These are phyloP conservation scores for Tinamus major DNA, from an alignment of 2,797 vertebrate genomes.

Conservation along the genomic window DNA sequence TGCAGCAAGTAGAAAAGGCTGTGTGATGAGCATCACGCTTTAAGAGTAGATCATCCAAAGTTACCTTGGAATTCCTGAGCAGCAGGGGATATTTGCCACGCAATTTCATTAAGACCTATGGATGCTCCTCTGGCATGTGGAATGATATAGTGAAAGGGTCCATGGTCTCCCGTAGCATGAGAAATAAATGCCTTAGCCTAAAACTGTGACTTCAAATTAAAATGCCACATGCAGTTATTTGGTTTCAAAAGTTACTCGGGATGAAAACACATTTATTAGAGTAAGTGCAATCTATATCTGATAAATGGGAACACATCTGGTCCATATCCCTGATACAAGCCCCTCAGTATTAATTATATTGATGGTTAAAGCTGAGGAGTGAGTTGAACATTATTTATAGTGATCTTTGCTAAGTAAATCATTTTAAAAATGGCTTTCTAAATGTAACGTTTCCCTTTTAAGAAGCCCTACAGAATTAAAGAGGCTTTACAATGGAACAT, in stretches of 20 bases:
- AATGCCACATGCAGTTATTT: slow-evolving; percentile 69
- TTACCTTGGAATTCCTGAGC: slow-evolving; percentile 48
- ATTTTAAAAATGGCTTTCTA: slow-evolving; percentile 85
- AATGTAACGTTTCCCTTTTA: slow-evolving; percentile 89
- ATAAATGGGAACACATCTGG: slow-evolving; percentile 82
- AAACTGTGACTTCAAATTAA: slow-evolving; percentile 63
- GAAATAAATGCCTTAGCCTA: slow-evolving; percentile 46
- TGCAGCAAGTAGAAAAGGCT: background rate
- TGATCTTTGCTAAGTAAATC: slow-evolving; percentile 85
- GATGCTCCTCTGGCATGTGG: background rate
- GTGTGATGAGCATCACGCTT: background rate
- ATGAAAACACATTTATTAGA: slow-evolving; percentile 76
- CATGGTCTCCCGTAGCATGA: background rate
- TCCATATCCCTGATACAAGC: slow-evolving; percentile 69
- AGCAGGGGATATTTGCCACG: background rate
- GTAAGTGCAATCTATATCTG: slow-evolving; percentile 75
- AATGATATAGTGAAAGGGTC: background rate
- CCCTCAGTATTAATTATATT: slow-evolving; percentile 81
- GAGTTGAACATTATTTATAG: slow-evolving; percentile 82
- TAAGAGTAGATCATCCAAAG: background rate
- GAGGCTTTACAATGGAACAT: slow-evolving; percentile 93
- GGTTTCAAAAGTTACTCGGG: slow-evolving; percentile 72
- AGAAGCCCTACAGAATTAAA: slow-evolving; percentile 93
- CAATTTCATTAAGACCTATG: background rate
- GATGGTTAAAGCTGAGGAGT: slow-evolving; percentile 79